These are phyloP conservation scores for Keiferia lycopersicella DNA, from an alignment of 2,888 invertebrate species.

Conservation along the genomic window DNA sequence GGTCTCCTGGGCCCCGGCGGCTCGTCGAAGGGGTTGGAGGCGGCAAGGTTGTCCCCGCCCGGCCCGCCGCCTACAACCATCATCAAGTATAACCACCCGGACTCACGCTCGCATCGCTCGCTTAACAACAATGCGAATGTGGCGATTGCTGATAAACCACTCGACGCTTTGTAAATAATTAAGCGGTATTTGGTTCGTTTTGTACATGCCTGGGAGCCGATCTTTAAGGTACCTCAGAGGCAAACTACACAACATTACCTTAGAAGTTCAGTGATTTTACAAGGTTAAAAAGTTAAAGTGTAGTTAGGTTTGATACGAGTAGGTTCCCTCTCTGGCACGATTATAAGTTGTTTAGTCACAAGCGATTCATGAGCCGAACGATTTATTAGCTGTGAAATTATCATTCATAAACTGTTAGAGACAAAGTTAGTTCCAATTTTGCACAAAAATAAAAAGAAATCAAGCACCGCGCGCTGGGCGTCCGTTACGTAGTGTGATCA, in stretches of 20 bases:
- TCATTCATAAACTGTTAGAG: slow-evolving; percentile 26
- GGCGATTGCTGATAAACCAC: not conserved
- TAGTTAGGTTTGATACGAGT: slow-evolving; percentile 4
- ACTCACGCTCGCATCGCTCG: not conserved
- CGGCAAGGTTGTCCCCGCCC: slow-evolving; percentile 88
- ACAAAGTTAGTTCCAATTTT: slow-evolving; percentile 42
- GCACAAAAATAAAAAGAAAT: slow-evolving; percentile 55
- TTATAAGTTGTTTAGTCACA: slow-evolving; percentile 57
- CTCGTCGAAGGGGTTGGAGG: slow-evolving; percentile 94
- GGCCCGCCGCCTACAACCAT: slow-evolving; percentile 77
- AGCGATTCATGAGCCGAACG: slow-evolving; percentile 57
- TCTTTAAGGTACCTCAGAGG: slow-evolving; percentile 18
- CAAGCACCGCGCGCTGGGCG: slow-evolving; percentile 51
- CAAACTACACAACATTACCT: slow-evolving; percentile 19
- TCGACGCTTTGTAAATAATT: slow-evolving; percentile 14
- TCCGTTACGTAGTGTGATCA: slow-evolving; percentile 38
- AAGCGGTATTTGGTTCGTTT: slow-evolving; percentile 9
- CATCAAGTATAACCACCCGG: slow-evolving; percentile 25
- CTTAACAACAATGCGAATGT: not conserved
- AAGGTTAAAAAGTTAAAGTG: slow-evolving; percentile 3
- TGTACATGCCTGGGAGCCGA: slow-evolving; percentile 19
- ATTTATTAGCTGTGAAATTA: slow-evolving; percentile 52
- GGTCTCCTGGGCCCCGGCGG: slow-evolving; percentile 81
- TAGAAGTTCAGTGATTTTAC: not conserved
- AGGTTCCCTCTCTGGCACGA: slow-evolving; percentile 42